Evolutionary conservation across 2,888 invertebrate genomes (phyloP).

Genomic region (Apomyelois bistriatella): DNA sequence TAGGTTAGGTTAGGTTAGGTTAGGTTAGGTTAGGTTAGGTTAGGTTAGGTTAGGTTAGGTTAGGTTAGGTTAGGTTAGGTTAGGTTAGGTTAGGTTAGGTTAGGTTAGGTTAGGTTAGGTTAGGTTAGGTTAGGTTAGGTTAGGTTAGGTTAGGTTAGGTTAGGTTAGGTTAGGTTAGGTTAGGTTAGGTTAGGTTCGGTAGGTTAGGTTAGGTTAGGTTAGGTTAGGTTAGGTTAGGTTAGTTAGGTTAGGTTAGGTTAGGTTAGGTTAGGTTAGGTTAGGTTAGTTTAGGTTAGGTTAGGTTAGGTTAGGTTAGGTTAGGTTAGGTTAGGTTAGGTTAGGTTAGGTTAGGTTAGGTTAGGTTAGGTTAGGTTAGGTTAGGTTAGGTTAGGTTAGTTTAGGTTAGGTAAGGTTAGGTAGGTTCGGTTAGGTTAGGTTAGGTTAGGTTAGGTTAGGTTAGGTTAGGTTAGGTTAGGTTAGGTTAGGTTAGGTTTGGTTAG

Average conservation of each 20-base stretch:
- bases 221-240: conserved; percentile 26
- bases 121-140: conserved; percentile 24
- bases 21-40: conserved; percentile 26
- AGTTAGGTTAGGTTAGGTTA: conserved; percentile 26
- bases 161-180: conserved; percentile 24
- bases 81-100: conserved; percentile 18
- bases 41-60: conserved; percentile 25
- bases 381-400: conserved; percentile 17
- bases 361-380: conserved; percentile 21
- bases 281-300: conserved; percentile 23
- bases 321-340: conserved; percentile 22
- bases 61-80: conserved; percentile 20
- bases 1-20: conserved; percentile 25
- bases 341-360: conserved; percentile 18
- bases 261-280: conserved; percentile 26
- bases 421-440: not conserved
- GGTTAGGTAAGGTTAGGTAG: not conserved
- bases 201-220: conserved; percentile 27
- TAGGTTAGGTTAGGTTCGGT: conserved; percentile 27
- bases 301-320: conserved; percentile 23
- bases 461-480: not conserved
- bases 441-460: not conserved
- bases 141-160: conserved; percentile 26
- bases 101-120: conserved; percentile 24
- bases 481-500: not conserved